phyloP scores from a whole-genome alignment of 2,797 vertebrate species.

The Myotis daubentonii region DNA sequence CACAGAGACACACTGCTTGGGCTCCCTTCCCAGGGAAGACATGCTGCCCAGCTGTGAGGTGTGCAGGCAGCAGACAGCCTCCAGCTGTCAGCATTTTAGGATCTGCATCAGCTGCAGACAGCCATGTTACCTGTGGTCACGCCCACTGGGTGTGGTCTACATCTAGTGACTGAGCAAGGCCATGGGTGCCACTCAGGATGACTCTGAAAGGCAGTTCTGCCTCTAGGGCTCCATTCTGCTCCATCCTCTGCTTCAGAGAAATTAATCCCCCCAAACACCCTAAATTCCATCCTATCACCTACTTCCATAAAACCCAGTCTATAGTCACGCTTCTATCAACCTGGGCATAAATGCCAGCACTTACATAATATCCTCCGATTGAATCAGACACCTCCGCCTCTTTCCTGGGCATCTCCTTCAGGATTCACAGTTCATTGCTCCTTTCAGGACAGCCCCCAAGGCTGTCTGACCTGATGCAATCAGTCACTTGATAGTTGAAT shows the following conservation, averaged over 20 bases:
- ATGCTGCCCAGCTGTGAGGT: background rate
- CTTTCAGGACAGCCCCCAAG: background rate
- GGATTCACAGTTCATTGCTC: background rate
- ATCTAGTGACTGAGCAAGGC: background rate
- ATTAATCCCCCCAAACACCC: background rate
- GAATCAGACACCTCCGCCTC: background rate
- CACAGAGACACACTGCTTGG: background rate
- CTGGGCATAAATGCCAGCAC: background rate
- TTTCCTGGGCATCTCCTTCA: background rate
- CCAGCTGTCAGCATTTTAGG: background rate
- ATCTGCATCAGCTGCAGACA: background rate
- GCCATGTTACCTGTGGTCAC: background rate
- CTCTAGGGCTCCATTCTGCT: background rate
- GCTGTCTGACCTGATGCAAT: background rate
- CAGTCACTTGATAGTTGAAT: background rate
- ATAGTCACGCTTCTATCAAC: background rate
- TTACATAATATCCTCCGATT: background rate
- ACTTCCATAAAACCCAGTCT: constrained; percentile 9
- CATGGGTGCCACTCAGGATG: background rate
- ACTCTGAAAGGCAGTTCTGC: background rate
- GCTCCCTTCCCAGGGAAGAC: background rate
- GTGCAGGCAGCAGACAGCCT: background rate
- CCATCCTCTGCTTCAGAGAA: background rate
- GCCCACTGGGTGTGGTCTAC: background rate
- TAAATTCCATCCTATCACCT: background rate